Conservation (phyloP, 2,888 invertebrate species). For the Stenichneumon culpator region DNA sequence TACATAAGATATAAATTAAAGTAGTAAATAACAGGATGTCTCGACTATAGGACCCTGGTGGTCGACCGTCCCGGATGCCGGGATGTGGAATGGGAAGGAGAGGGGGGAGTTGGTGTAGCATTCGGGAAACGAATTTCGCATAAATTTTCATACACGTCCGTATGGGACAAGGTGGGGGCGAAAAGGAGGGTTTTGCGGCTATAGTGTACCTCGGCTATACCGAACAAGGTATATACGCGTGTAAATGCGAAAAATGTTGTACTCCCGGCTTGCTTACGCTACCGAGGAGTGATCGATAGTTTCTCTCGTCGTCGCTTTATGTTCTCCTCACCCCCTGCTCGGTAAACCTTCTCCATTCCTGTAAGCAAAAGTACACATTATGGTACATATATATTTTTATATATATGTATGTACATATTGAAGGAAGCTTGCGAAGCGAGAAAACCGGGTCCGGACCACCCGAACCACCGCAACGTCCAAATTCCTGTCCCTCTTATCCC, state of each 20-base stretch:
- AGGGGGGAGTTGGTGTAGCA: not conserved
- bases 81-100: not conserved
- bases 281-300: slow-evolving; percentile 61
- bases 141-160: slow-evolving; percentile 65
- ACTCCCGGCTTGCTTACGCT: slow-evolving; percentile 60
- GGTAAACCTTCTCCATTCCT: slow-evolving; percentile 4
- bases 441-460: slow-evolving; percentile 5
- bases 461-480: slow-evolving; percentile 44
- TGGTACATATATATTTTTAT: not conserved
- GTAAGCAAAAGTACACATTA: slow-evolving; percentile 17
- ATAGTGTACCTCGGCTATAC: not conserved
- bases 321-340: slow-evolving; percentile 2
- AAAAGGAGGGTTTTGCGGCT: slow-evolving; percentile 28
- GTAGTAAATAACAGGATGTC: slow-evolving; percentile 20
- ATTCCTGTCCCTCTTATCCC: slow-evolving; percentile 27
- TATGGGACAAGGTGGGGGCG: not conserved
- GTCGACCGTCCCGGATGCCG: not conserved
- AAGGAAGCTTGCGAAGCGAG: slow-evolving; percentile 2
- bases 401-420: not conserved
- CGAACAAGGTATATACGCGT: slow-evolving; percentile 37
- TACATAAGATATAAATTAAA: slow-evolving; percentile 15
- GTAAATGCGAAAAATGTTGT: slow-evolving; percentile 65
- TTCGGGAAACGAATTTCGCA: slow-evolving; percentile 63
- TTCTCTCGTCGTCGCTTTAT: slow-evolving; percentile 55
- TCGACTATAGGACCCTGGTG: not conserved